Evolutionary conservation across 2,113 vertebrate genomes (phyloP).

Genomic region (Prunella himalayana): DNA sequence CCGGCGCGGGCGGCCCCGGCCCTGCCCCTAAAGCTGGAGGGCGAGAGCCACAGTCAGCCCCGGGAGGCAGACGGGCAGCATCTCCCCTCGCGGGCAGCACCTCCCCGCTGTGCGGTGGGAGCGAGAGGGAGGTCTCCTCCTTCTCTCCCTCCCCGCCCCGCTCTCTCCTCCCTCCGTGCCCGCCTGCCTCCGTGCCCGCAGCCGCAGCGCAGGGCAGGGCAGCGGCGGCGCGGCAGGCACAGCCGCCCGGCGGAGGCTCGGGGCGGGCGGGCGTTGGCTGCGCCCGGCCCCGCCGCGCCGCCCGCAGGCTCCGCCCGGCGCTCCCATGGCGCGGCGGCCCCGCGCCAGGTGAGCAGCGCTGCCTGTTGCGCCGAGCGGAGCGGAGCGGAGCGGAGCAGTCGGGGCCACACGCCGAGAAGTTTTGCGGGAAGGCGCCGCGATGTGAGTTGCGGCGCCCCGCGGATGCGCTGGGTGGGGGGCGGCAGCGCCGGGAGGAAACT

Average conservation of each 20-base stretch:
- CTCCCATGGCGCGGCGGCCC: not conserved
- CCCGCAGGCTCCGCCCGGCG: not conserved
- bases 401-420: not conserved
- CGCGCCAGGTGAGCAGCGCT: not conserved
- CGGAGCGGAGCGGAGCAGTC: not conserved
- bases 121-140: slow-evolving; percentile 28
- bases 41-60: fast-evolving
- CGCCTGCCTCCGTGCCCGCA: not conserved
- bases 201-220: slow-evolving; percentile 4
- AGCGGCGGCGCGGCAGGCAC: not conserved
- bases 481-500: not conserved
- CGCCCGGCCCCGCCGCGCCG: not conserved
- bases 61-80: not conserved
- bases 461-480: not conserved
- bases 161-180: not conserved
- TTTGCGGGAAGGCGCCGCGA: not conserved
- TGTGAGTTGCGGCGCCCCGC: slow-evolving; percentile 4
- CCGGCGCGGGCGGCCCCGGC: not conserved
- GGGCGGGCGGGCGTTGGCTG: not conserved
- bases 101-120: not conserved
- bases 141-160: not conserved
- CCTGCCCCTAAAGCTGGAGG: not conserved
- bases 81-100: not conserved
- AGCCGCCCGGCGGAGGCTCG: not conserved
- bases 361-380: slow-evolving; percentile 10